Evolutionary conservation across 2,888 invertebrate genomes (phyloP), one percentile per base, ranked within the genome.

Genomic region (Imbricaverruca yamaguchii): DNA sequence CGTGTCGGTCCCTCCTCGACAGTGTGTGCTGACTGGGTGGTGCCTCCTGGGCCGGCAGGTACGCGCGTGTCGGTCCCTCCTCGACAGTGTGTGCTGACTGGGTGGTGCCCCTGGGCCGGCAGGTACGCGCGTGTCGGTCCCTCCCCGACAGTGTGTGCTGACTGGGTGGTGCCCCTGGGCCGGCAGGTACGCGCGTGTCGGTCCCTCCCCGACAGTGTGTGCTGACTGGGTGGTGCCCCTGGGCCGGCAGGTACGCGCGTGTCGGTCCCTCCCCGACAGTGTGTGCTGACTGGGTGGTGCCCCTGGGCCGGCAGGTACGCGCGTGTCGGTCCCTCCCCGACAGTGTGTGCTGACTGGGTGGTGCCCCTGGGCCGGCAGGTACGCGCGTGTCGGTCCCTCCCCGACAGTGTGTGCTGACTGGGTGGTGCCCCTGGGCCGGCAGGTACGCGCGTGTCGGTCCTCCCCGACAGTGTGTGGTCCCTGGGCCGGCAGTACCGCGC

Each of bases 71-170:
- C 10, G 93, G 94, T 82, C 97, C 98, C 39, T 39, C 39, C 39
- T 4, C 39, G 39, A 4, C 39, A 39, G 39, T 39, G 39, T 39
- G 39, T 39, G 59, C 59, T 11, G 59, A 59, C 59, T 59, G 12
- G 7, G 59, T 11, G 59, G 15, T 15, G 2, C 59, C 59, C 94
- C 95, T 85, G 93, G 39, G 39, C 94, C 83, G 95, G 94, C 85
- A 96, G 96, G 86, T 99, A 99, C 88, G 92, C 94, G 83, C 90
- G 97, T 80, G 98, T 99, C 10, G 93, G 94, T 82, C 97, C 98
- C 39, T 39, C 39, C 39, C 39, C 39, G 39, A 4, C 39, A 39
- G 39, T 39, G 39, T 39, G 39, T 39, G 59, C 59, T 11, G 59
- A 59, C 59, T 59, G 12, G 7, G 59, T 11, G 59, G 15, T 15